A percentile compares a stretch with the other conserved stretches of the same genome.
Conservation (phyloP, 2,113 vertebrate genomes). For the Anolis carolinensis region DNA sequence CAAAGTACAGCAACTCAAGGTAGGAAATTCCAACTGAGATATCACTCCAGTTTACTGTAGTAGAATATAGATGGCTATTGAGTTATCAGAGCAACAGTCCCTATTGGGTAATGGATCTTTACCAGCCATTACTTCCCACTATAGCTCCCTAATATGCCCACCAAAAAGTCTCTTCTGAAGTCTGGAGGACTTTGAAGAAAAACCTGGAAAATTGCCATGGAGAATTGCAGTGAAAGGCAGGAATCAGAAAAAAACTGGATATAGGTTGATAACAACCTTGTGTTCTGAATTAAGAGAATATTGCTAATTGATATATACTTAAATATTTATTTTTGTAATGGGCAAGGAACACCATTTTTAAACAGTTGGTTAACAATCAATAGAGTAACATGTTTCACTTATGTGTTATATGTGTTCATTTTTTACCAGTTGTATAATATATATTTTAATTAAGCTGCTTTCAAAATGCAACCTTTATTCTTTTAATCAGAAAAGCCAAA, state of each 20-base stretch:
- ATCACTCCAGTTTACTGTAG: not conserved
- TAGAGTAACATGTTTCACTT: not conserved
- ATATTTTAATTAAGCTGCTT: not conserved
- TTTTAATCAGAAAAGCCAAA: slow-evolving; percentile 68
- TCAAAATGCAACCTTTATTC: slow-evolving; percentile 22
- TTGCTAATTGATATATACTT: not conserved
- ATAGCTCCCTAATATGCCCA: not conserved
- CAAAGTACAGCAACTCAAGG: slow-evolving; percentile 68
- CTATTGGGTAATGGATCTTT: too few species aligned
- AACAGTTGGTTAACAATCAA: not conserved
- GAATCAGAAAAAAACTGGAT: not conserved
- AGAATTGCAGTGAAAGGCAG: not conserved
- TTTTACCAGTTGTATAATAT: not conserved
- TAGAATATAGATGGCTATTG: not conserved
- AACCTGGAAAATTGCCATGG: not conserved
- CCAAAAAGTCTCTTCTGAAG: not conserved
- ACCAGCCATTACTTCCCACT: not conserved
- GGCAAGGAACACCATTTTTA: not conserved
- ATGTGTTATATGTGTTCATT: not conserved
- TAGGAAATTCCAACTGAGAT: slow-evolving; percentile 47
- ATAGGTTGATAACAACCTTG: not conserved
- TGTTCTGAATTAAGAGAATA: not conserved
- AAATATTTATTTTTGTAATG: not conserved
- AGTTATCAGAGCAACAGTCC: too few species aligned
- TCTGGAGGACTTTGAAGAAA: not conserved